Base-by-base conservation (phyloP, 2,888 invertebrate genomes). In the Andrena marginata region DNA sequence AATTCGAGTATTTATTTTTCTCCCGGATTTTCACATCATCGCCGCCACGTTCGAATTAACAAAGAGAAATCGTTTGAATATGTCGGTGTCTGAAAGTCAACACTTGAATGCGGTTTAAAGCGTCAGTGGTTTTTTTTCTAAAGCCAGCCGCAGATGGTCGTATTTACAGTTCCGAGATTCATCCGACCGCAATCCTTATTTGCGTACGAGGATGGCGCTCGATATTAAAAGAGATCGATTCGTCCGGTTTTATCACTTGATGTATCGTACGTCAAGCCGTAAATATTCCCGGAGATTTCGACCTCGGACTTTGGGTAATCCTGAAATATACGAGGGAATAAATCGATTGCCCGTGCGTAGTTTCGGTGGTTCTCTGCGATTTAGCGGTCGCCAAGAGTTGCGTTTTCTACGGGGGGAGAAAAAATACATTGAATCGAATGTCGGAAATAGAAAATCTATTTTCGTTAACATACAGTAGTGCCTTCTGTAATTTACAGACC, bases 251-350 rank as follows among this genome's bases (percentile, higher is more conserved):
- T 89, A 89, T 89, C 86, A 84, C 82, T 85, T 86, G 89, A 89
- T 87, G 87, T 87, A 89, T 89, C 88, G 87, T 81, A 77, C 82
- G 82, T 75, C 84, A 56, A 80, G 78, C 75, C 87, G 82, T 89
- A 90, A 90, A 90, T 89, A 89, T 89, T 90, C 86, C 74, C 64
- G 79, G 88, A 88, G 87, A 85, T 90, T 90, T 80, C 87, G 78
- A 85, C 86, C 85, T 86, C 89, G 87, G 90, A 87, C 87, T 88
- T 89, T 77, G 78, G 54, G 89, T 89, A 89, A 89, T 89, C 89
- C 89, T 87, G 85, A 86, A 89, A 90, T 90, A 90, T 89, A 90
- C 80, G 87, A 80, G 85, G 85, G 80, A 79, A 85, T 86, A 89
- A 88, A 88, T 88, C 88, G 88, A 88, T 89, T 87, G 84, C 76